Conservation (phyloP, 2,888 invertebrate species). For the Chrysolina americana region DNA sequence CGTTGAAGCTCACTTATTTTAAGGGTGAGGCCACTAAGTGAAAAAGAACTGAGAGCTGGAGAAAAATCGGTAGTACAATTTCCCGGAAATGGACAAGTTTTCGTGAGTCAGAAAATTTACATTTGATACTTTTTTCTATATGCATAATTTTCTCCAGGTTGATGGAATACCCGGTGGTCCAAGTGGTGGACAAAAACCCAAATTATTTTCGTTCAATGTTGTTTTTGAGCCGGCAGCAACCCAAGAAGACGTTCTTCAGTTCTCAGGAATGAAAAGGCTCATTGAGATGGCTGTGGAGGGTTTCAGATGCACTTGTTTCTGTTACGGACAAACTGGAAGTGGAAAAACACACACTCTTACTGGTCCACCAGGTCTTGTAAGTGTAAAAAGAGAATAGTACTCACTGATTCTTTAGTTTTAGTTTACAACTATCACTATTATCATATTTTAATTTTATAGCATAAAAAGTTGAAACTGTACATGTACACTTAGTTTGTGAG, state of each 20-base stretch:
- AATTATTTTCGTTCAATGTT: constrained; percentile 94
- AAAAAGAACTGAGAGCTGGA: constrained; percentile 79
- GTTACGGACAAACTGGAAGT: constrained; percentile 97
- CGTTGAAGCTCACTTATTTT: background rate
- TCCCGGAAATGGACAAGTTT: constrained; percentile 91
- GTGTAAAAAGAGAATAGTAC: constrained; percentile 51
- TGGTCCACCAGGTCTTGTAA: constrained; percentile 89
- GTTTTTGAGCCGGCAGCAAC: constrained; percentile 94
- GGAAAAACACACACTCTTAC: constrained; percentile 97
- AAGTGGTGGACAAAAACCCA: constrained; percentile 79
- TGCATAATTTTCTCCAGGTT: constrained; percentile 64
- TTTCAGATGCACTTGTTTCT: constrained; percentile 94
- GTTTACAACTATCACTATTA: too few relatives aligned
- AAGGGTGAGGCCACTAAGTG: constrained; percentile 87
- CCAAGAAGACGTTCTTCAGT: constrained; percentile 88
- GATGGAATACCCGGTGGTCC: constrained; percentile 71
- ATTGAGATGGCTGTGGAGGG: constrained; percentile 96
- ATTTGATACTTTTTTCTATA: background rate
- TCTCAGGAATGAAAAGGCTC: constrained; percentile 90
- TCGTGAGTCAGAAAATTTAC: constrained; percentile 63
- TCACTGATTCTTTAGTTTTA: too few relatives aligned
- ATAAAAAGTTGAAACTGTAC: too few relatives aligned
- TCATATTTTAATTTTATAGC: too few relatives aligned
- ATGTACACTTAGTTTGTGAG: too few relatives aligned
- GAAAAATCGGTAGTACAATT: constrained; percentile 84